Evolutionary conservation across 2,797 vertebrate genomes (phyloP), one percentile per base, ranked within the genome.

Genomic region (Staurois parvus): DNA sequence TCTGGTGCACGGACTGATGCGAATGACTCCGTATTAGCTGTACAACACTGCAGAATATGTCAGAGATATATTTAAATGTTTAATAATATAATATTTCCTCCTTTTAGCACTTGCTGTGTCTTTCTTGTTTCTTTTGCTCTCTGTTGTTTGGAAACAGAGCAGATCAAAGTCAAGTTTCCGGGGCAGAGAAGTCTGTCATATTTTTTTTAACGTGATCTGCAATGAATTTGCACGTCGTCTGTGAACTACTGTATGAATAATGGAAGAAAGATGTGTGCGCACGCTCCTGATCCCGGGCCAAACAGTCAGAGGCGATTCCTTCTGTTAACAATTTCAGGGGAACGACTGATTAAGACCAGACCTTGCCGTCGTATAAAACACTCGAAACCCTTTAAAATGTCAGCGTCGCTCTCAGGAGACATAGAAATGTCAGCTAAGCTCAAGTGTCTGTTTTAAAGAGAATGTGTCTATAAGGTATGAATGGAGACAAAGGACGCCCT

Each of bases 321-420:
- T 96, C 96, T 98, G 97, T 97, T 97, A 97, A 96, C 96, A 96
- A 97, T 97, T 94, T 94, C 95, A 95, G 96, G 92, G 92, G 91
- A 96, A 93, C 94, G 94, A 93, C 95, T 98, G 99, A 98, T 99
- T 99, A 97, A 97, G 98, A 97, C 95, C 97, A 99, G 97, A 99
- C 98, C 98, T 97, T 95, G 94, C 95, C 92, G 95, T 96, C 96
- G 97, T 99, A 97, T 96, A 97, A 98, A 98, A 97, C 95, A 97
- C 97, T 99, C 97, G 97, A 97, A 98, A 96, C 97, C 97, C 96
- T 98, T 98, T 97, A 99, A 98, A 99, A 99, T 98, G 98, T 99
- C 97, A 99, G 96, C 96, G 92, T 94, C 93, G 94, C 96, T 97
- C 96, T 96, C 96, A 91, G 95, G 97, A 97, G 98, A 97, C 95